Evolutionary conservation across 1,140 invertebrate genomes (phyloP), one percentile per base, ranked within the genome.

Genomic region (Psilanteris sp.): DNA sequence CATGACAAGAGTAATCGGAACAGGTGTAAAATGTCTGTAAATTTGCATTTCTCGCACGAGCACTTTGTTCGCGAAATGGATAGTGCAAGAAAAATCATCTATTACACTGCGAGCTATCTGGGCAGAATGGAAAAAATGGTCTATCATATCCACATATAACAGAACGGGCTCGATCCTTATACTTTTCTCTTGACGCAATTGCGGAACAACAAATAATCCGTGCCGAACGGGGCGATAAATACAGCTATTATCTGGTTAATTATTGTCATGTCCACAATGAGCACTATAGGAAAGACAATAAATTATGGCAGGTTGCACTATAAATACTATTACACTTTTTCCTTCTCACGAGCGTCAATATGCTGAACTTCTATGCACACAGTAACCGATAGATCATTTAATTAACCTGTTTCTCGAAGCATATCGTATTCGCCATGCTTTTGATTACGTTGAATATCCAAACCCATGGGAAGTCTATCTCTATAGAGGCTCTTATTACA

Each of bases 391-490:
- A 77, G 74, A 77, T 77, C 74, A 77, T 77, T 77, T 71, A 71
- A 77, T 77, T 77, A 77, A 71, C 74, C 74, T 77, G 74, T 77
- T 76, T 70, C 66, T 67, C 61, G 32, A 34, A 66, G 74, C 74
- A 72, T 77, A 77, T 77, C 74, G 67, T 41, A 66, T 77, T 77
- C 74, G 24, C 59, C 10, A 52, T 66, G 55, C 54, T 74, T 74
- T 54, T 77, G 74, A 77, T 77, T 77, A 61, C 61, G 54, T 77
- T 71, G 74, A 77, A 71, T 77, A 77, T 67, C 61, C 61, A 57
- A 77, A 77, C 74, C 55, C 62, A 77, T 22, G 74, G 74, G 74
- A 77, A 77, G 74, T 71, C 74, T 71, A 71, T 77, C 74, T 72
- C 61, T 9, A 44, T 37, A 43, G 27, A 71, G 67, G 67, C 74